Evolutionary conservation across 2,797 vertebrate genomes (phyloP), one percentile per base, ranked within the genome.

Genomic region (Podarcis siculus): DNA sequence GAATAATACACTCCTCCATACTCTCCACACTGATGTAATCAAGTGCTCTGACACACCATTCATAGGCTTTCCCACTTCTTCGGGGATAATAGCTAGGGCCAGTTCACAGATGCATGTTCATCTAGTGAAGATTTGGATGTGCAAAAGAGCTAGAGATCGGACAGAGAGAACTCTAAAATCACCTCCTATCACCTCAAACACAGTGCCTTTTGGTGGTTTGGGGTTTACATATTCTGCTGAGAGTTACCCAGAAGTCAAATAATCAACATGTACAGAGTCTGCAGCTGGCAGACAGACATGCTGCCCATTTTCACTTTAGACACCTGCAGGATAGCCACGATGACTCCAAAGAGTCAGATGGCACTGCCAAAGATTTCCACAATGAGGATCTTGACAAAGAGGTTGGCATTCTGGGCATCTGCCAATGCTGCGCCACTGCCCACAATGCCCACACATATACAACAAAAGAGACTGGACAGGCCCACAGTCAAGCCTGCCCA

Each of bases 311-410:
- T 99, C 98, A 99, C 98, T 98, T 98, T 99, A 42, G 99, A 99
- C 49, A 98, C 99, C 99, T 99, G 99, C 97, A 99, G 96, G 93
- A 99, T 99, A 90, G 99, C 98, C 71, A 99, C 98, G 39, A 99
- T 99, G 93, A 99, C 98, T 0, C 99, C 99, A 30, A 99, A 99
- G 87, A 99, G 97, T 81, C 99, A 98, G 1, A 99, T 99, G 89
- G 99, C 99, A 45, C 98, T 99, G 96, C 99, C 99, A 75, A 99
- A 99, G 95, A 99, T 99, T 96, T 99, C 99, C 96, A 99, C 98
- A 0, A 99, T 99, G 92, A 99, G 98, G 94, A 99, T 99, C 97
- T 99, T 99, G 58, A 99, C 98, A 0, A 99, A 99, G 86, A 99
- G 98, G 95, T 98, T 99, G 93, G 97, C 96, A 10, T 99, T 99